Conservation (phyloP, 2,888 invertebrate genomes). For the Fragum whitleyi region DNA sequence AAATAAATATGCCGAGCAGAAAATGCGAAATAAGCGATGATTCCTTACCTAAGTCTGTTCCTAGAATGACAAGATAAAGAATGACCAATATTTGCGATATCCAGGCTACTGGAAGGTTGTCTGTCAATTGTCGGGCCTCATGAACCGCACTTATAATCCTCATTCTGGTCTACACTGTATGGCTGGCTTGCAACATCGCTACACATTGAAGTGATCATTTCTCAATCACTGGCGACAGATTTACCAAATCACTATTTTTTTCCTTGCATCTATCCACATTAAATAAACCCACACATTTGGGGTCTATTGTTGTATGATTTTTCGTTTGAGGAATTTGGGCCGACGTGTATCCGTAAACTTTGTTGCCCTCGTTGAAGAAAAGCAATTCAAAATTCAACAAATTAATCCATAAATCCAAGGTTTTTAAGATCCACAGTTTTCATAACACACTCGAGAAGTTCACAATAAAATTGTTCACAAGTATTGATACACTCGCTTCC, state of each 20-base stretch:
- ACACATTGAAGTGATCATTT: slow-evolving; percentile 20
- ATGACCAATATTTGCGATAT: not conserved
- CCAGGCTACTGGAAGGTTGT: not conserved
- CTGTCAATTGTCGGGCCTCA: slow-evolving; percentile 20
- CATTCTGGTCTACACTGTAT: slow-evolving; percentile 25
- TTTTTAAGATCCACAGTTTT: not conserved
- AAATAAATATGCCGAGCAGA: too few species aligned
- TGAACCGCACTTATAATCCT: slow-evolving; percentile 15
- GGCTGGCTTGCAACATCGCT: slow-evolving; percentile 10
- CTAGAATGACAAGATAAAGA: slow-evolving; percentile 6
- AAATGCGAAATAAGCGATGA: too few species aligned
- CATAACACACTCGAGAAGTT: not conserved
- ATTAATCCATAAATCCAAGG: not conserved
- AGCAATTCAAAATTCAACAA: not conserved
- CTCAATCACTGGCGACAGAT: not conserved
- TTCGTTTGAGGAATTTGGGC: not conserved
- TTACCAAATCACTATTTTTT: not conserved
- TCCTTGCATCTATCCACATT: not conserved
- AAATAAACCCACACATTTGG: not conserved
- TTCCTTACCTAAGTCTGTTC: slow-evolving; percentile 17
- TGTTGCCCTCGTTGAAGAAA: not conserved
- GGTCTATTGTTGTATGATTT: not conserved
- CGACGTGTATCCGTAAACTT: too few species aligned
- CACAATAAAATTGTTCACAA: not conserved
- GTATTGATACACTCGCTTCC: not conserved